Base-by-base conservation (phyloP, 2,113 vertebrate species). In the Austrofundulus limnaeus region DNA sequence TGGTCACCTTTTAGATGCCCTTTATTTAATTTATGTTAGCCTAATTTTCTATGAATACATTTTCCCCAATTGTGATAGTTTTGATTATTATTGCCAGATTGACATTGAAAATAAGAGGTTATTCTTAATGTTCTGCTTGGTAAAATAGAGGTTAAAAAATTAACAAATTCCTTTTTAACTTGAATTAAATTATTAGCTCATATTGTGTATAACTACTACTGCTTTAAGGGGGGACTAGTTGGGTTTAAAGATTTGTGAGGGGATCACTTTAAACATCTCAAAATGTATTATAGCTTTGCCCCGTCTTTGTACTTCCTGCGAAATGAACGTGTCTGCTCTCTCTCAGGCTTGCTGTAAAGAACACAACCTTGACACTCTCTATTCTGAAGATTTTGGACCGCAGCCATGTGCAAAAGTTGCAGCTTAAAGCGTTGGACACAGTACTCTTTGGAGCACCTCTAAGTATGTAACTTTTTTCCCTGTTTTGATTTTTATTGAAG, bases 381-480 rank as follows among this genome's bases (percentile, higher is more conserved):
- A 92, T 98, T 23, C 92, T 99, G 76, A 99, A 98, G 66, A 97
- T 99, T 86, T 90, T 95, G 34, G 97, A 99, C 73, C 90, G 96
- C 38, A 98, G 96, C 90, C 97, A 98, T 61, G 80, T 94, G 55
- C 96, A 98, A 86, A 99, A 99, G 87, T 87, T 99, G 76, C 96
- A 98, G 84, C 93, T 99, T 45, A 99, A 99, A 24, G 88, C 96
- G 1, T 72, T 99, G 87, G 97, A 99, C 85, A 98, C 96, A 0
- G 97, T 99, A 19, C 94, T 99, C 16, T 99, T 99, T 0, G 97
- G 97, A 55, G 93, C 97, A 1, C 96, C 97, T 0, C 90, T 94
- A 37, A 83, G 97, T 98, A 88, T 92, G 95, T 96, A 55, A 23
- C 3, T 0, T 15, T 38, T 1, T 47, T 25, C 9, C 42, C 53